Conservation (phyloP, 2,113 vertebrate genomes). For the Nannospalax galili region DNA sequence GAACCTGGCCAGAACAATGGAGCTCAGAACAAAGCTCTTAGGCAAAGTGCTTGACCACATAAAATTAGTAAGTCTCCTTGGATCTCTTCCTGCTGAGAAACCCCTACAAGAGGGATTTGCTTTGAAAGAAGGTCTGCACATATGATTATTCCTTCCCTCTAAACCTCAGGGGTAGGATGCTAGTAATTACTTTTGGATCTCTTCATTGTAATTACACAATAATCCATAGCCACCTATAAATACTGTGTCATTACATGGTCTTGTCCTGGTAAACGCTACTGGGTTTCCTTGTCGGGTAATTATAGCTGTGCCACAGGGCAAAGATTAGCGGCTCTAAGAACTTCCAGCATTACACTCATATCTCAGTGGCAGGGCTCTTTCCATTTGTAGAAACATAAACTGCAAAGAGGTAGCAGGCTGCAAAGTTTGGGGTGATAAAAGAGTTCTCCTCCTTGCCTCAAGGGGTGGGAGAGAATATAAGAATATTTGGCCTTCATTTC, state of each 20-base stretch:
- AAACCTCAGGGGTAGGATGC: slow-evolving; percentile 60
- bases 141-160: slow-evolving; percentile 39
- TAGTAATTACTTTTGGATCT: slow-evolving; percentile 72
- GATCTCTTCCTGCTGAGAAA: slow-evolving; percentile 55
- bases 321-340: slow-evolving; percentile 51
- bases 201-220: slow-evolving; percentile 71
- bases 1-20: neutral
- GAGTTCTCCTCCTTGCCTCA: neutral
- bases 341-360: neutral
- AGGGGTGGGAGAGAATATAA: neutral
- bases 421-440: neutral
- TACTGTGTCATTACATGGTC: slow-evolving; percentile 57
- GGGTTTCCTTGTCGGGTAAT: slow-evolving; percentile 60
- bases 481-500: neutral
- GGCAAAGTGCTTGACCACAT: slow-evolving; percentile 60
- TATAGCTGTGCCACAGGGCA: slow-evolving; percentile 47
- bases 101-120: slow-evolving; percentile 47
- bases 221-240: slow-evolving; percentile 71
- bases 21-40: slow-evolving; percentile 29
- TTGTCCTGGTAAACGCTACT: slow-evolving; percentile 62
- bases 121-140: slow-evolving; percentile 52
- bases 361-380: slow-evolving; percentile 9
- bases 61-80: neutral
- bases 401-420: neutral
- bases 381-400: slow-evolving; percentile 28